Conservation (phyloP, 2,113 vertebrate species). For the Hemiprocne comata region DNA sequence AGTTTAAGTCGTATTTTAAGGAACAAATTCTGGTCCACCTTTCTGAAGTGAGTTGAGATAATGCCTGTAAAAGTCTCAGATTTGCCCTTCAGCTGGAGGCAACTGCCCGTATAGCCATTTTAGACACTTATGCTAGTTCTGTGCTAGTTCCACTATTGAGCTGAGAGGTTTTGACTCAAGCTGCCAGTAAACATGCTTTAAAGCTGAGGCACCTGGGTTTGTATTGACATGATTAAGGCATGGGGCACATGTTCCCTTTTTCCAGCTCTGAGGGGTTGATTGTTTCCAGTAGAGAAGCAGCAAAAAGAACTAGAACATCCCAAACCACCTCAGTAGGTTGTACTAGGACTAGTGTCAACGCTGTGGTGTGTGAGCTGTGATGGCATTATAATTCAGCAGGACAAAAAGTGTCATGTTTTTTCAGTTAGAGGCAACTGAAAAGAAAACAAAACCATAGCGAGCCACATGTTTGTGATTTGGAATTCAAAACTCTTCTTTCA, state of each 20-base stretch:
- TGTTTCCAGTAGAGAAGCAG: neutral
- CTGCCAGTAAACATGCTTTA: neutral
- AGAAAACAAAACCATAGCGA: constrained; percentile 54
- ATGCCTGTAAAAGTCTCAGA: neutral
- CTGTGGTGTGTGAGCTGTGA: neutral
- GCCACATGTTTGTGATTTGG: constrained; percentile 45
- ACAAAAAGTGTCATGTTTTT: constrained; percentile 46
- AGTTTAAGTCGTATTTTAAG: neutral
- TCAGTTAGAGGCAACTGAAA: constrained; percentile 53
- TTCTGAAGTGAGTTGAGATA: neutral
- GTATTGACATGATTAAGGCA: fast-evolving
- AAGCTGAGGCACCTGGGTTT: neutral
- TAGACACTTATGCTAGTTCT: neutral
- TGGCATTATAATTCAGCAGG: neutral
- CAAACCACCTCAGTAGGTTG: neutral
- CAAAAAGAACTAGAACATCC: neutral
- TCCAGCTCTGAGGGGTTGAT: neutral
- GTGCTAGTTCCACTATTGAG: neutral
- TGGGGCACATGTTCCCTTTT: neutral
- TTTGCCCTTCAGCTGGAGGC: neutral
- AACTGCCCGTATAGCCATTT: neutral
- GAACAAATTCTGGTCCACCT: neutral
- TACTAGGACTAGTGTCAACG: neutral
- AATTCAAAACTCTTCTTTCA: constrained; percentile 43
- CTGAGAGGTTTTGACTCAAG: neutral